phyloP scores from a whole-genome alignment of 1,140 invertebrate genomes.

The Lepidurus packardi region DNA sequence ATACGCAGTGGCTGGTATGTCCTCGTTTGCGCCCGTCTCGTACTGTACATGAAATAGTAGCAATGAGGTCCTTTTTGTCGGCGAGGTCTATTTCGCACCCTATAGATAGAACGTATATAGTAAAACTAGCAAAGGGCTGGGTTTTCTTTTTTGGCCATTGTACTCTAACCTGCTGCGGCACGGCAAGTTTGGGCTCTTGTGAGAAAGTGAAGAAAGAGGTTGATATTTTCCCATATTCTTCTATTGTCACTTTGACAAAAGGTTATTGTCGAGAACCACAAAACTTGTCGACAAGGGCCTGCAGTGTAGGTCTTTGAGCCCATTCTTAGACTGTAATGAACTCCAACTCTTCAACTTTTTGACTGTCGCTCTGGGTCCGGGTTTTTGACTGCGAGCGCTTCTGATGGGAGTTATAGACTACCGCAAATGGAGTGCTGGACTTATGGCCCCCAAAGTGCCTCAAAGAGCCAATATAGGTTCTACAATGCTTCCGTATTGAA shows the following conservation, averaged over 20 bases:
- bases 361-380: not conserved
- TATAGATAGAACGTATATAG: not conserved
- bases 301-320: not conserved
- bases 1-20: too few species aligned
- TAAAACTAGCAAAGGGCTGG: not conserved
- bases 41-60: too few species aligned
- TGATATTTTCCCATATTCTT: constrained; percentile 8
- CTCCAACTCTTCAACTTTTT: not conserved
- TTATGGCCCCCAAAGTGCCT: constrained; percentile 5
- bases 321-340: constrained; percentile 11
- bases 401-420: not conserved
- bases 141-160: not conserved
- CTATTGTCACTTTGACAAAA: not conserved
- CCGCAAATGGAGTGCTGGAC: not conserved
- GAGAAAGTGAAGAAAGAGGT: not conserved
- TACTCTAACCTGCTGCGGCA: not conserved
- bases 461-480: constrained; percentile 11
- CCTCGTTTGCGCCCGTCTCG: too few species aligned
- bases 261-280: not conserved
- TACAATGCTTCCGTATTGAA: constrained; percentile 5
- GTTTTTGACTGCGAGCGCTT: not conserved
- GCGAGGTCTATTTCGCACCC: not conserved
- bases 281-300: constrained; percentile 16
- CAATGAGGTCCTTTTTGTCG: not conserved
- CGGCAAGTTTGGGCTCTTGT: not conserved